Conservation (phyloP, 2,888 invertebrate genomes). For the Zygothrica quintamaculata region DNA sequence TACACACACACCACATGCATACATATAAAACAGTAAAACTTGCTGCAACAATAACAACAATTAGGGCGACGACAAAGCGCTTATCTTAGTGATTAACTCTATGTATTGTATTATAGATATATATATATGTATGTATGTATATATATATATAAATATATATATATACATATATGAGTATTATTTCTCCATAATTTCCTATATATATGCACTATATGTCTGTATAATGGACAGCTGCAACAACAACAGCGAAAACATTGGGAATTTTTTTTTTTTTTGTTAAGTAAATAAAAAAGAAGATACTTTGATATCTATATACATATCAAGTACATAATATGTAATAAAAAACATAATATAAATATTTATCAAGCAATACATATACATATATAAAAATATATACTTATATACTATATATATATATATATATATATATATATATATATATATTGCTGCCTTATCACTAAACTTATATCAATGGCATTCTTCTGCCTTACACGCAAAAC, state of each 20-base stretch:
- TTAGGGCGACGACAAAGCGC: conserved; percentile 24
- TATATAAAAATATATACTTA: conserved; percentile 12
- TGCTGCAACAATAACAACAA: conserved; percentile 18
- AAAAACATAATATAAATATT: conserved; percentile 36
- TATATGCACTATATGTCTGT: conserved; percentile 4
- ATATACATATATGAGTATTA: conserved; percentile 9
- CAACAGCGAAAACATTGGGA: background rate
- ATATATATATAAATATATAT: conserved; percentile 21
- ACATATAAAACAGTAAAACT: background rate
- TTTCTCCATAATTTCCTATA: too few relatives aligned
- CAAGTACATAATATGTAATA: conserved; percentile 23
- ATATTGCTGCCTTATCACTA: conserved; percentile 48
- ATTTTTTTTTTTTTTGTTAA: conserved; percentile 21
- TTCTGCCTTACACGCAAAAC: conserved; percentile 2
- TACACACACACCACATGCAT: background rate
- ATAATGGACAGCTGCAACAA: conserved; percentile 7
- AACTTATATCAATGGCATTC: conserved; percentile 47
- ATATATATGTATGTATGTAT: background rate
- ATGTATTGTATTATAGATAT: conserved; percentile 49
- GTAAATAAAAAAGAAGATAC: conserved; percentile 27
- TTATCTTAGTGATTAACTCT: conserved; percentile 68
- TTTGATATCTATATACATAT: conserved; percentile 14
- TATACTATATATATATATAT: conserved; percentile 17
- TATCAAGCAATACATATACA: conserved; percentile 10
- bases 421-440: too few relatives aligned